A percentile compares a stretch with the other conserved stretches of the same genome.
phyloP scores from a whole-genome alignment of 2,888 invertebrate species.

The Drosophila sordidapex region DNA sequence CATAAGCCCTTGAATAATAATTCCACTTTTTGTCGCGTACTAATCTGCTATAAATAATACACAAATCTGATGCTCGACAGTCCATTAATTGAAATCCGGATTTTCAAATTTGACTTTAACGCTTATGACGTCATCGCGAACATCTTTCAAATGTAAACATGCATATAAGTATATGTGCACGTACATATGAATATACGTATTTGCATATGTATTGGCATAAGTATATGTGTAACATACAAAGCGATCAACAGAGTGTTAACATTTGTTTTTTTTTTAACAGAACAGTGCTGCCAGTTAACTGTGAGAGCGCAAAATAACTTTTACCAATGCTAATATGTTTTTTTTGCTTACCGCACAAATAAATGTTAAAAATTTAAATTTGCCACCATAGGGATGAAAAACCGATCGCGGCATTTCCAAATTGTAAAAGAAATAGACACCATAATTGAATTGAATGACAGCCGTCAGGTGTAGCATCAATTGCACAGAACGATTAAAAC shows the following conservation, averaged over 20 bases:
- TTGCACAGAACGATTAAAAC: slow-evolving; percentile 76
- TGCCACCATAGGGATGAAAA: slow-evolving; percentile 88
- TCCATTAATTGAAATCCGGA: not conserved
- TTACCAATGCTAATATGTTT: slow-evolving; percentile 24
- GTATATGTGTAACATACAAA: not conserved
- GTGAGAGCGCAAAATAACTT: not conserved
- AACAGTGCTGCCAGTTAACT: slow-evolving; percentile 5
- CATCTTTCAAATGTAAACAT: not conserved
- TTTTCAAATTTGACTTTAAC: not conserved
- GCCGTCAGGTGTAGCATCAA: slow-evolving; percentile 86
- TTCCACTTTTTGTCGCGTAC: not conserved
- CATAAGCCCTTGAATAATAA: not conserved
- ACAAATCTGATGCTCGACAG: not conserved
- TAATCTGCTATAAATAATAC: not conserved
- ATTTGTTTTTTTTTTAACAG: not conserved
- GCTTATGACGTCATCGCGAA: not conserved
- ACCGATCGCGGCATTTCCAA: slow-evolving; percentile 86
- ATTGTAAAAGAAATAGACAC: slow-evolving; percentile 89
- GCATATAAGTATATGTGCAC: not conserved
- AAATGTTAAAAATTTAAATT: slow-evolving; percentile 93
- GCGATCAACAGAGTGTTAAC: slow-evolving; percentile 1
- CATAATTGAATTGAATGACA: slow-evolving; percentile 88
- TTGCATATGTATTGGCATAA: accelerated
- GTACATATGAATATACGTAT: too few species aligned
- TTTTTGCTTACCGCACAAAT: slow-evolving; percentile 89